Base-by-base conservation (phyloP, 2,797 vertebrate species). In the Oreochromis grahami region DNA sequence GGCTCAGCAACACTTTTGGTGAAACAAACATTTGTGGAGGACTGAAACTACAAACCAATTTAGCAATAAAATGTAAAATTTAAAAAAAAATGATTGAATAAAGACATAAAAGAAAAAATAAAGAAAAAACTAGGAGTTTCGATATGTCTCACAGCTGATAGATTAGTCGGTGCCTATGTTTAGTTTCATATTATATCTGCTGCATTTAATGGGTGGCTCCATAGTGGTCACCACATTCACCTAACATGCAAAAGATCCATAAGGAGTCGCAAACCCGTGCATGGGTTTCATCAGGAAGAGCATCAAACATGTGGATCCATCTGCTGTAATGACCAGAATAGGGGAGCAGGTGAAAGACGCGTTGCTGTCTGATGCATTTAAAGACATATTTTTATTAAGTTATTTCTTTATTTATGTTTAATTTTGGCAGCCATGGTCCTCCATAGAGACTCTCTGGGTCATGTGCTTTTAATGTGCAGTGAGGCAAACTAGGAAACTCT, bases 201-300 rank as follows among this genome's bases (percentile, higher is more conserved):
- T 41, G 5, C 63, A 36, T n/a, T 38, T 65, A 65, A 38, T 65
- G 1, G 6, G 19, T 65, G 19, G 58, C 34, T 63, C 2, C 19
- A 1, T 13, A n/a, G 34, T 5, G 19, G 6, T 21, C 34, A 38
- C 1, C 19, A 63, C 58, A 38, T 38, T 38, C 58, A 38, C 19
- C 34, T 2, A 63, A 63, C 11, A 63, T 21, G 19, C 19, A 21
- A 65, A 65, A 38, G 60, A 65, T 65, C 7, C 34, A 21, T 65
- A 38, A 45, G 21, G 26, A 26, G 8, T 0, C 14, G 0, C 21
- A 70, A 70, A 26, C 2, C n/a, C 0, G 1, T 68, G 63, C n/a
- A 24, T 26, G 38, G 8, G 9, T 15, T 26, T 13, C 65, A 43
- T 24, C 38, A 68, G 65, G 13, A 26, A 70, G 21, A 70, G 21